Evolutionary conservation across 2,888 invertebrate genomes (phyloP).

Genomic region (Pegoplata infirma): DNA sequence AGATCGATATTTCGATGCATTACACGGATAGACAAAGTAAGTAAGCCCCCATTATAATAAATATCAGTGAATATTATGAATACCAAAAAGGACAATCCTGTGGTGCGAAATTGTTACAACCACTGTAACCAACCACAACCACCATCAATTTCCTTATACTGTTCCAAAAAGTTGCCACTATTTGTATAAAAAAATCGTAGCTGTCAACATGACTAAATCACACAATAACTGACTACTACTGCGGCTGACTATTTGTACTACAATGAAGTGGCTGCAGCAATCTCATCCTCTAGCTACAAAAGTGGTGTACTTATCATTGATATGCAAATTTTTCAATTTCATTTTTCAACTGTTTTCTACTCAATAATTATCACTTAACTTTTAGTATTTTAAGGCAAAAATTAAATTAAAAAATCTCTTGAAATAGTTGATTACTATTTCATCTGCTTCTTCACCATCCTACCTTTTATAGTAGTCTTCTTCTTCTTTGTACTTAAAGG

Average conservation of each 20-base stretch:
- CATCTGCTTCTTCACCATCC: background rate
- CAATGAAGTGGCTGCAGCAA: background rate
- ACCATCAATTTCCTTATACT: no score
- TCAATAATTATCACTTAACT: slow-evolving; percentile 43
- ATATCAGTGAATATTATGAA: no score
- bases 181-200: background rate
- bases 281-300: background rate
- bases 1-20: no score
- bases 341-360: slow-evolving; percentile 14
- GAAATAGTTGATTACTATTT: background rate
- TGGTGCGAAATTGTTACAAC: no score
- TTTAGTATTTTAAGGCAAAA: slow-evolving; percentile 7
- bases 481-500: background rate
- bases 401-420: background rate
- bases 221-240: background rate
- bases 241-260: background rate
- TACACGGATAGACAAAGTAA: no score
- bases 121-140: no score
- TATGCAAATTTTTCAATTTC: slow-evolving; percentile 28
- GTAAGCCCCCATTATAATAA: no score
- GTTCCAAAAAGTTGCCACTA: no score
- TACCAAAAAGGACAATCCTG: no score
- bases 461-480: no score
- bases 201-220: slow-evolving; percentile 16
- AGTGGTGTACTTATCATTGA: slow-evolving; percentile 4